These are phyloP conservation scores for Neotoxoptera formosana DNA, from an alignment of 1,140 invertebrate genomes.

Conservation along the genomic window DNA sequence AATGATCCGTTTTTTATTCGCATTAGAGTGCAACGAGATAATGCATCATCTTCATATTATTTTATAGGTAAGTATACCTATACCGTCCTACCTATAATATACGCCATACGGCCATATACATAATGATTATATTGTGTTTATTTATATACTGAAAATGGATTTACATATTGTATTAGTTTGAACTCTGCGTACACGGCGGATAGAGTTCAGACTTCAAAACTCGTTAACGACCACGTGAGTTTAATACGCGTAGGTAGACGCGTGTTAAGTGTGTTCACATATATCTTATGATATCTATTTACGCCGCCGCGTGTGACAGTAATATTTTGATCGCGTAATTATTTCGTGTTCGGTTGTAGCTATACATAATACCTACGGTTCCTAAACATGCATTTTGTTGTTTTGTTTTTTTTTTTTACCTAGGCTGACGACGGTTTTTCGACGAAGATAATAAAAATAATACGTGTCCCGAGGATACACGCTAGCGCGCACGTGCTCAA, in stretches of 20 bases:
- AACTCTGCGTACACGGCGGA: not conserved
- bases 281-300: not conserved
- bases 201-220: not conserved
- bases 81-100: too few species aligned
- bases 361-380: not conserved
- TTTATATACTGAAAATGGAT: not conserved
- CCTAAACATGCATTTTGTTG: not conserved
- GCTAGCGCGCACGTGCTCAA: not conserved
- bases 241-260: not conserved
- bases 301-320: not conserved
- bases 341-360: not conserved
- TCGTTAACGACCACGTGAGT: not conserved
- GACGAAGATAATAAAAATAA: not conserved
- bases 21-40: too few species aligned
- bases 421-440: not conserved
- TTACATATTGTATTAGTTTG: not conserved
- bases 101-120: not conserved
- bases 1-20: too few species aligned
- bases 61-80: too few species aligned
- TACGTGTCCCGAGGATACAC: not conserved
- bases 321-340: constrained; percentile 2
- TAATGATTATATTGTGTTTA: not conserved
- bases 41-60: too few species aligned
- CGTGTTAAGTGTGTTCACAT: not conserved
- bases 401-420: not conserved